Conservation (phyloP, 2,797 vertebrate genomes). For the Epinephelus coioides region DNA sequence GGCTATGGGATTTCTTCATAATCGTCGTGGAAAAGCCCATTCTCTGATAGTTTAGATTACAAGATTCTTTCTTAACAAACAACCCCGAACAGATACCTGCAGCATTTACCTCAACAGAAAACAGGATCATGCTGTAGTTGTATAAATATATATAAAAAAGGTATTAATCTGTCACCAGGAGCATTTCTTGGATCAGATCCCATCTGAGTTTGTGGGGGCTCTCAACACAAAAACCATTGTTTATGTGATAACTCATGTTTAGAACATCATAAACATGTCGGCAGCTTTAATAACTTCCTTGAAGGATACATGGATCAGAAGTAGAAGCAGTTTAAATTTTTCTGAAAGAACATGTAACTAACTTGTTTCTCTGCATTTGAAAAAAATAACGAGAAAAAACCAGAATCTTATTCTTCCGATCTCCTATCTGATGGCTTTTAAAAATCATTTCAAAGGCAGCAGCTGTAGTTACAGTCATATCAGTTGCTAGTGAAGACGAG, state of each 20-base stretch:
- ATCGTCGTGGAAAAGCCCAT: constrained; percentile 70
- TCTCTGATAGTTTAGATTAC: constrained; percentile 64
- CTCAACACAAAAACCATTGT: constrained; percentile 11
- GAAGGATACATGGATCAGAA: constrained; percentile 28
- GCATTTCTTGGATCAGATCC: constrained; percentile 39
- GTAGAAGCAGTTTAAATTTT: not conserved
- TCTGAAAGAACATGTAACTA: too few species aligned
- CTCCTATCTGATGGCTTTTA: not conserved
- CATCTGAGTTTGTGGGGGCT: constrained; percentile 13
- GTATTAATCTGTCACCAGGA: constrained; percentile 52
- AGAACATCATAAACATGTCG: constrained; percentile 30
- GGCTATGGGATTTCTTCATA: constrained; percentile 72
- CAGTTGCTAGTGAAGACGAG: not conserved
- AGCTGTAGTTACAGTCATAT: not conserved
- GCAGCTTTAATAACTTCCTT: constrained; percentile 4
- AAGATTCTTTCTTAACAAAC: constrained; percentile 50
- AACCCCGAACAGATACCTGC: constrained; percentile 17
- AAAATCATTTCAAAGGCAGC: constrained; percentile 8
- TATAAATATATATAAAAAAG: constrained; percentile 62
- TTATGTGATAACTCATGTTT: constrained; percentile 21
- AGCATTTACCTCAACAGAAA: constrained; percentile 26
- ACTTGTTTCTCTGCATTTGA: too few species aligned
- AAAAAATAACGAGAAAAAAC: too few species aligned
- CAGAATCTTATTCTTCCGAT: not conserved
- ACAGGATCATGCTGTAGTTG: constrained; percentile 18